phyloP scores from a whole-genome alignment of 2,113 vertebrate genomes.

The Tetraodon nigroviridis region DNA sequence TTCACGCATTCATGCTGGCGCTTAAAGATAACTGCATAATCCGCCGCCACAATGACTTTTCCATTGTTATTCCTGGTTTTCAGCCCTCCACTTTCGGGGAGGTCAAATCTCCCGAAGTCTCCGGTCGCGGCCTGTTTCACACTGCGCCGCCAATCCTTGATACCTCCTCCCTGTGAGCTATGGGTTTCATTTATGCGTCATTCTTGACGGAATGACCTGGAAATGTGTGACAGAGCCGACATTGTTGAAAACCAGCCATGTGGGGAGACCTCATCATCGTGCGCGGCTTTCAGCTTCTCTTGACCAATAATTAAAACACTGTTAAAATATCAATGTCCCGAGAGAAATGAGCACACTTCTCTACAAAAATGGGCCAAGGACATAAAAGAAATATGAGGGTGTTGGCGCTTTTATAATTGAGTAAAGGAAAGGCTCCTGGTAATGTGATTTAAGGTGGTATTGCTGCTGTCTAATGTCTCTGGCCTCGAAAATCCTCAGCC shows the following conservation, averaged over 20 bases:
- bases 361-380: constrained; percentile 42
- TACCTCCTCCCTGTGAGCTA: constrained; percentile 62
- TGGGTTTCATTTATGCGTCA: constrained; percentile 69
- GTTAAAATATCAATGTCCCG: constrained; percentile 72
- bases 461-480: constrained; percentile 61
- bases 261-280: constrained; percentile 69
- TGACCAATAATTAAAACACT: constrained; percentile 67
- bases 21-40: constrained; percentile 65
- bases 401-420: constrained; percentile 60
- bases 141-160: constrained; percentile 56
- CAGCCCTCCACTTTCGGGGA: constrained; percentile 57
- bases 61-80: constrained; percentile 44
- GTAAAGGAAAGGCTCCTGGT: constrained; percentile 59
- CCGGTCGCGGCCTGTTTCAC: constrained; percentile 34
- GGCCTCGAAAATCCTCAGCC: constrained; percentile 50
- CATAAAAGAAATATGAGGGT: constrained; percentile 65
- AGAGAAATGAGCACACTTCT: constrained; percentile 54
- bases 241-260: constrained; percentile 72
- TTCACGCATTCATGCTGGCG: constrained; percentile 28
- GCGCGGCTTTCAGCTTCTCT: constrained; percentile 32
- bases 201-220: constrained; percentile 58
- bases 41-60: constrained; percentile 60
- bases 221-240: constrained; percentile 66
- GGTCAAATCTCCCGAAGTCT: constrained; percentile 64
- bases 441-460: constrained; percentile 69